Evolutionary conservation across 2,113 vertebrate genomes (phyloP).

Genomic region (Maccullochella peelii): DNA sequence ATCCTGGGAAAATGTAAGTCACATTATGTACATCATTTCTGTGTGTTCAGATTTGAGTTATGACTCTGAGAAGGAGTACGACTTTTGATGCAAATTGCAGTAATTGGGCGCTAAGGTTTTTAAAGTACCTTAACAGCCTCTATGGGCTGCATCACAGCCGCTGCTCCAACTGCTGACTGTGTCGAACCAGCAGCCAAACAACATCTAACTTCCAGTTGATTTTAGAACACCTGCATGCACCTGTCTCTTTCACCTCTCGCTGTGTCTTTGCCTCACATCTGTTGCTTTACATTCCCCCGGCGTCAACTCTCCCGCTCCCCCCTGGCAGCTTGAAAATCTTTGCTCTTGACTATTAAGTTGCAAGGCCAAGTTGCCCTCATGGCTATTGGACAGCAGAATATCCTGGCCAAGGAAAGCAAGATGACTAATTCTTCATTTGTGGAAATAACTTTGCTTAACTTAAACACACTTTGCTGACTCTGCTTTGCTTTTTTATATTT

Average conservation of each 20-base stretch:
- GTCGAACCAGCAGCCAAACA: neutral
- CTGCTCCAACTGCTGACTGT: neutral
- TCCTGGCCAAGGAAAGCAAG: neutral
- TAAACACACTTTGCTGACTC: neutral
- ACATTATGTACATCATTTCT: neutral
- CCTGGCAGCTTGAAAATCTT: constrained; percentile 1
- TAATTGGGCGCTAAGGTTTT: too few species aligned
- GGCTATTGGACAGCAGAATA: neutral
- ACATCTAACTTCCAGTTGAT: neutral
- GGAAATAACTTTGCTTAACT: neutral
- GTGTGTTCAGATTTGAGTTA: neutral
- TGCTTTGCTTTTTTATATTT: neutral
- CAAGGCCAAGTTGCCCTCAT: neutral
- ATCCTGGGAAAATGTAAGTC: neutral
- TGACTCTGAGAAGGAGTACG: neutral
- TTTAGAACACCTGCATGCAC: neutral
- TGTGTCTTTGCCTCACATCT: neutral
- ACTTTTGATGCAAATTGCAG: neutral
- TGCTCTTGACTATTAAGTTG: neutral
- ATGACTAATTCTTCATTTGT: neutral
- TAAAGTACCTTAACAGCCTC: neutral
- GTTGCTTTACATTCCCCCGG: neutral
- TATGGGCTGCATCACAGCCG: neutral
- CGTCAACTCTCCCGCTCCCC: neutral
- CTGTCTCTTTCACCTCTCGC: constrained; percentile 2